Percentiles rank a stretch among this genome's conserved stretches.
Conservation (phyloP, 2,888 invertebrate genomes). For the Encarsia formosa region DNA sequence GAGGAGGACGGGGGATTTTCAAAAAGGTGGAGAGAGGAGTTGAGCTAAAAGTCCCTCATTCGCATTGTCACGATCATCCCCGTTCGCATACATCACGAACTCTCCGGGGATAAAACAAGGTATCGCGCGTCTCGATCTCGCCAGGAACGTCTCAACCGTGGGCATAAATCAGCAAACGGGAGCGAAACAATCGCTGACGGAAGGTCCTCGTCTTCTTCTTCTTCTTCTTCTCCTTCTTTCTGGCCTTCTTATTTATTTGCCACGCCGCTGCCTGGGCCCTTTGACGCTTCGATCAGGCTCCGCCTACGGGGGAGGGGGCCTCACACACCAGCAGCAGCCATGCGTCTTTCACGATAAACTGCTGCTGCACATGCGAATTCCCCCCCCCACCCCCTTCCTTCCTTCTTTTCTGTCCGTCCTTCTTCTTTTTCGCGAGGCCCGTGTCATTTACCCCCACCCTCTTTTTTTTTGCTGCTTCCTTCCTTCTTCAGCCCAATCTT, state of each 20-base stretch:
- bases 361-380: slow-evolving; percentile 35
- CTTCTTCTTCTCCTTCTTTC: slow-evolving; percentile 5
- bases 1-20: not conserved
- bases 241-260: slow-evolving; percentile 17
- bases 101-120: slow-evolving; percentile 16
- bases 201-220: slow-evolving; percentile 31
- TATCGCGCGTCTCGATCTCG: slow-evolving; percentile 43
- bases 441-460: not conserved
- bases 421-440: not conserved
- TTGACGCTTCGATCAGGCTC: slow-evolving; percentile 13
- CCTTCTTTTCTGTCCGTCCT: not conserved
- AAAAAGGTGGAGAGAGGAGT: slow-evolving; percentile 9
- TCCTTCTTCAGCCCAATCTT: slow-evolving; percentile 32
- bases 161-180: slow-evolving; percentile 45
- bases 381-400: slow-evolving; percentile 37
- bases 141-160: slow-evolving; percentile 49
- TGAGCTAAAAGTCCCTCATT: not conserved
- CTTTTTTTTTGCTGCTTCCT: slow-evolving; percentile 39
- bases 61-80: not conserved
- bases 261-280: slow-evolving; percentile 10
- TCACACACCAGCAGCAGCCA: slow-evolving; percentile 1
- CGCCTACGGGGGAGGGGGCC: not conserved
- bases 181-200: slow-evolving; percentile 47
- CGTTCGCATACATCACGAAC: too few relatives aligned
- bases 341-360: not conserved